Evolutionary conservation across 2,113 vertebrate species (phyloP), one percentile per base, ranked within the genome.

Genomic region (Psilopsiagon aymara): DNA sequence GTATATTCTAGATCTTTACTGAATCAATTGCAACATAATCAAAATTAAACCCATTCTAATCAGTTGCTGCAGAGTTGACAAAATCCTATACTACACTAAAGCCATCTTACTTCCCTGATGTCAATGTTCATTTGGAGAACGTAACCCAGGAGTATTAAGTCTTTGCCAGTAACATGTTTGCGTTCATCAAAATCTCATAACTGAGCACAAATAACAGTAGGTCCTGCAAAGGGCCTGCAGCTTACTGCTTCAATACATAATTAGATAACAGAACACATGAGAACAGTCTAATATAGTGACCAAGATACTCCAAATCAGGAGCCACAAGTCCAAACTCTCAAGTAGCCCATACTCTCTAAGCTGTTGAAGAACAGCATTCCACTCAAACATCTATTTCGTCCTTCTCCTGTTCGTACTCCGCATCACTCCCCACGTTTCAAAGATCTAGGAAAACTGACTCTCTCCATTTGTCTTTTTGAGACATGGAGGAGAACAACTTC

Each of bases 391-490:
- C 17, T 76, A 5, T 74, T 92, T 67, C 1, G 0, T 24, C 51
- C 23, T 79, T 35, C 41, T 47, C 25, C 31, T 53, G 9, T 2
- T 49, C 17, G 52, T 23, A 80, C 5, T 29, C 18, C 8, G n/a
- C 9, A 82, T 37, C 25, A 82, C 20, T 29, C 6, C 2, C 28
- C 16, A 0, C 1, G 8, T n/a, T 76, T 69, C 55, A 73, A 7
- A 69, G 16, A 47, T 13, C 24, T 0, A 0, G 20, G 23, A 46
- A 79, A 63, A 62, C 10, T 21, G 12, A 39, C 9, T 19, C 2
- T 28, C 13, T n/a, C 33, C 4, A 41, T 23, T n/a, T 31, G 5
- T 13, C 31, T 64, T 64, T 67, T 31, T 81, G 70, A 84, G 74
- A 66, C 20, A 79, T 4, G 9, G 7, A 51, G 4, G 15, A 93